These are phyloP conservation scores for Penaeus monodon DNA, from an alignment of 2,888 invertebrate genomes.

Conservation along the genomic window DNA sequence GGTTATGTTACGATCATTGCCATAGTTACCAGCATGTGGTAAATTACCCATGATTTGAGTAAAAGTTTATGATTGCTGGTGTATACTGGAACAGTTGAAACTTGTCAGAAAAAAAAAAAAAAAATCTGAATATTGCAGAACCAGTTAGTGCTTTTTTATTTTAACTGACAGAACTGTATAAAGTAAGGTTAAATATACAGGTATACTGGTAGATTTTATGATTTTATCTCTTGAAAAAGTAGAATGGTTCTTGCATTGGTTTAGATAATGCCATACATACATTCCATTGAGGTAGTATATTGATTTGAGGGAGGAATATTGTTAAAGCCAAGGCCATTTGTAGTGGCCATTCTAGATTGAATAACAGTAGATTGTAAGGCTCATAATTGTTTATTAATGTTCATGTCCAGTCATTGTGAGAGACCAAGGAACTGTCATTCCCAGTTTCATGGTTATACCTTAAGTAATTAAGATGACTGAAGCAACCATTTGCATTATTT, in stretches of 20 bases:
- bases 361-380: constrained; percentile 25
- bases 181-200: constrained; percentile 15
- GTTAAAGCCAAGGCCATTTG: constrained; percentile 20
- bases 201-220: constrained; percentile 16
- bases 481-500: constrained; percentile 12
- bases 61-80: constrained; percentile 12
- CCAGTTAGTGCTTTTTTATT: constrained; percentile 18
- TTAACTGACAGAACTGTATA: constrained; percentile 13
- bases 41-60: constrained; percentile 12
- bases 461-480: not conserved
- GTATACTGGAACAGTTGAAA: constrained; percentile 20
- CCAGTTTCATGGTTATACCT: not conserved
- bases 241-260: constrained; percentile 22
- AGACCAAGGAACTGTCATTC: constrained; percentile 1
- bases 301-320: constrained; percentile 27
- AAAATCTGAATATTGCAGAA: constrained; percentile 24
- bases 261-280: constrained; percentile 32
- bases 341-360: constrained; percentile 8
- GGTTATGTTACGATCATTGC: constrained; percentile 18
- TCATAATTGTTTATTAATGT: constrained; percentile 22
- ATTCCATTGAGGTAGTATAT: constrained; percentile 32
- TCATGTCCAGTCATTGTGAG: constrained; percentile 24
- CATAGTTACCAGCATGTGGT: constrained; percentile 22
- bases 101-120: constrained; percentile 11
- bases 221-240: constrained; percentile 2